These are phyloP conservation scores for Labeo catla DNA, from an alignment of 2,113 vertebrate species.

Conservation along the genomic window DNA sequence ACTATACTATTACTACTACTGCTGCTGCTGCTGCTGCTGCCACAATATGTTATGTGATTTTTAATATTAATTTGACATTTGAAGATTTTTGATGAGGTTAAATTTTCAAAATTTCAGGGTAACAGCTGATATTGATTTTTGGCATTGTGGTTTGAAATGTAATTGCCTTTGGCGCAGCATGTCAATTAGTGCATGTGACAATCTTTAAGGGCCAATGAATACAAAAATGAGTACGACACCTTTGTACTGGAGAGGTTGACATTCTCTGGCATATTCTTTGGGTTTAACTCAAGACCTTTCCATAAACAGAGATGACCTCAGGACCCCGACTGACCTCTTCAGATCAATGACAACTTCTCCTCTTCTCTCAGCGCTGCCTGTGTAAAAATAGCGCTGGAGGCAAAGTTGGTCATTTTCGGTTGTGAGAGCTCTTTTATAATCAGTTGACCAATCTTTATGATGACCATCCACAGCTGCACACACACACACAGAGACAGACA, in stretches of 20 bases:
- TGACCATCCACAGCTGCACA: slow-evolving; percentile 22
- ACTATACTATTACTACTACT: no score
- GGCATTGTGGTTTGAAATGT: slow-evolving; percentile 11
- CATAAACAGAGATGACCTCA: slow-evolving; percentile 83
- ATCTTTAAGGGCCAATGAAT: slow-evolving; percentile 51
- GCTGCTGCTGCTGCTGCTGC: background rate
- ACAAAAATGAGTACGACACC: background rate
- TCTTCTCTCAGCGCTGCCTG: slow-evolving; percentile 60
- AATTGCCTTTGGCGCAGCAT: slow-evolving; percentile 16
- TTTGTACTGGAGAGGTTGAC: slow-evolving; percentile 55
- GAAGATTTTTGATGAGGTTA: background rate
- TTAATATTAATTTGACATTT: background rate
- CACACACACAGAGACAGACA: slow-evolving; percentile 53
- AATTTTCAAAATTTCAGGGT: background rate
- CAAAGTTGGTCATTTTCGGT: slow-evolving; percentile 56
- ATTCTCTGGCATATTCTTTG: slow-evolving; percentile 64
- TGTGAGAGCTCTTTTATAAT: slow-evolving; percentile 62
- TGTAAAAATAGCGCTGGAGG: slow-evolving; percentile 66
- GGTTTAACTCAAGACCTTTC: slow-evolving; percentile 70
- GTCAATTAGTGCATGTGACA: slow-evolving; percentile 27
- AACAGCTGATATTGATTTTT: slow-evolving; percentile 23
- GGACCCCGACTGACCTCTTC: slow-evolving; percentile 73
- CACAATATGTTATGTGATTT: background rate
- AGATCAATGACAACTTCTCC: slow-evolving; percentile 72
- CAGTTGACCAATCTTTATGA: slow-evolving; percentile 25